Conservation (phyloP, 2,113 vertebrate genomes). For the Hypocryptadius cinnamomeus region DNA sequence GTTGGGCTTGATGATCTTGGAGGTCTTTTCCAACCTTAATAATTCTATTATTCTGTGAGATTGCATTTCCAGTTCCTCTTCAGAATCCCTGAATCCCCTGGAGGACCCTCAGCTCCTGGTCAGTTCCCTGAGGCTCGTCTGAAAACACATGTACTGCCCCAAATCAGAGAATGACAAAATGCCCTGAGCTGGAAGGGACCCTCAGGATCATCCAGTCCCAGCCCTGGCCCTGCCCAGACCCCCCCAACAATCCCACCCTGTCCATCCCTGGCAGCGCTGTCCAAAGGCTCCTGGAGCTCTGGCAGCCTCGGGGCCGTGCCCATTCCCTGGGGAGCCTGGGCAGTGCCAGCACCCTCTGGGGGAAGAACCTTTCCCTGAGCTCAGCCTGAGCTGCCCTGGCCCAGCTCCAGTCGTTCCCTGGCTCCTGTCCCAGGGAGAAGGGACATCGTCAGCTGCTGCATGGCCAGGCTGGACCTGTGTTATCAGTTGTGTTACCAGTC, state of each 20-base stretch:
- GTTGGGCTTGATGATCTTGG: not conserved
- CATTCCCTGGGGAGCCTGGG: not conserved
- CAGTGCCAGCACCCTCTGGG: not conserved
- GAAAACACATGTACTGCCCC: not conserved
- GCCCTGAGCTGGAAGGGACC: not conserved
- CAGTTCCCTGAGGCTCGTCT: not conserved
- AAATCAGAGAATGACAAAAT: not conserved
- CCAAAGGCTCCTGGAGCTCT: not conserved
- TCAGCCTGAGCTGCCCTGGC: not conserved
- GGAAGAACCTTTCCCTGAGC: not conserved
- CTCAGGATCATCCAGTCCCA: accelerated
- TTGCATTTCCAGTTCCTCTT: not conserved
- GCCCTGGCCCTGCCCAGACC: not conserved
- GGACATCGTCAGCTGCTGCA: not conserved
- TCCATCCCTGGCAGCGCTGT: not conserved
- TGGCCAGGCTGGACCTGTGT: not conserved
- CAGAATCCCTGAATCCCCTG: not conserved
- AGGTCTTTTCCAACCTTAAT: not conserved
- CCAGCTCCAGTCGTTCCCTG: not conserved
- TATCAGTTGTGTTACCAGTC: too few species aligned
- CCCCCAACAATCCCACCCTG: not conserved
- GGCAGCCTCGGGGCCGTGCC: not conserved
- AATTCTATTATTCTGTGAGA: not conserved
- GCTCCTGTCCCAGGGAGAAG: not conserved
- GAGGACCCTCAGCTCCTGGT: not conserved